Percentiles rank a stretch among this genome's conserved stretches.
phyloP scores from a whole-genome alignment of 2,888 invertebrate genomes.

The Lasioglossum figueresi region DNA sequence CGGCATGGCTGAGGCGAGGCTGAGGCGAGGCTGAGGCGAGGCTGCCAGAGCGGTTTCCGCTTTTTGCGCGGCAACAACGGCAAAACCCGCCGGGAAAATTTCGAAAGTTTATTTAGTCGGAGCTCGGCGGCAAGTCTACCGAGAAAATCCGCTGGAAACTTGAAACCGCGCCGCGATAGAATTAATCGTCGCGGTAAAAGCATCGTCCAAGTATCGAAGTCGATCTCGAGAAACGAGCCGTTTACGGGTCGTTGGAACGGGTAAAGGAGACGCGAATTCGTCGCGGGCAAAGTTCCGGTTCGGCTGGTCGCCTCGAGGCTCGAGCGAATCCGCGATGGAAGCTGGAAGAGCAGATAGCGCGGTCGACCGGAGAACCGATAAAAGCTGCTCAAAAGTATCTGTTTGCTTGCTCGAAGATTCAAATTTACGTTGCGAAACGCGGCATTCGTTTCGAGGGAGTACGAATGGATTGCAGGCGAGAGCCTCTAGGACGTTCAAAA shows the following conservation, averaged over 20 bases:
- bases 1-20: background rate
- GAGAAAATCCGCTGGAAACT: slow-evolving; percentile 22
- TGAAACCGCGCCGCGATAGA: slow-evolving; percentile 26
- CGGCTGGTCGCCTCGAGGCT: background rate
- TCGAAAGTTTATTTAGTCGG: slow-evolving; percentile 50
- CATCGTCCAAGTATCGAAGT: slow-evolving; percentile 23
- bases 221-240: slow-evolving; percentile 8
- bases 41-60: slow-evolving; percentile 31
- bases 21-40: background rate
- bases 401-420: background rate
- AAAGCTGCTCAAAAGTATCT: background rate
- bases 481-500: background rate
- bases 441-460: slow-evolving; percentile 27
- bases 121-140: slow-evolving; percentile 35
- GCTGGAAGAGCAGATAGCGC: background rate
- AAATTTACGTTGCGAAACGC: slow-evolving; percentile 8
- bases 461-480: slow-evolving; percentile 6
- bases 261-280: background rate
- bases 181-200: slow-evolving; percentile 32
- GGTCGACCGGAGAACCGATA: background rate
- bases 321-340: background rate
- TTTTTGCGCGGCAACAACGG: slow-evolving; percentile 44
- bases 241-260: background rate
- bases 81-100: slow-evolving; percentile 35
- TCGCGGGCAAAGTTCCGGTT: slow-evolving; percentile 16